Evolutionary conservation across 2,888 invertebrate genomes (phyloP), one percentile per base, ranked within the genome.

Genomic region (Stenodera caucasica): DNA sequence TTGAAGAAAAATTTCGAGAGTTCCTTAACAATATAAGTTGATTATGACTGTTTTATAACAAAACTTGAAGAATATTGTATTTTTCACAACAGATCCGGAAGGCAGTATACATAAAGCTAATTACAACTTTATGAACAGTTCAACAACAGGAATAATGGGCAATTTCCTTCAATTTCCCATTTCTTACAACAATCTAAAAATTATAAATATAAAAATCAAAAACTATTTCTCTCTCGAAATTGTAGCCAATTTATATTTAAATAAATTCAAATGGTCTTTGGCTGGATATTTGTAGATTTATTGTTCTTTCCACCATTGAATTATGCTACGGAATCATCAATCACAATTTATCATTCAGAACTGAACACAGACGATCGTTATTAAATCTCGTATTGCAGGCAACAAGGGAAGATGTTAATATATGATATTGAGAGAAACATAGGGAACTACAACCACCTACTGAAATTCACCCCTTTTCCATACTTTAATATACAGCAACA

Each of bases 331-430:
- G 21, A 45, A 21, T 11, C 45, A 45, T 45, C 45, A 45, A 45
- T 45, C 45, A 45, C 45, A 45, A 45, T 45, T 45, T 45, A 45
- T 45, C 45, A 45, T 45, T 45, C 15, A 14, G 45, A 21, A 21
- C 11, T 3, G 45, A 11, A 45, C 11, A 21, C 14, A 30, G 40
- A 40, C 37, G 58, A 55, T 59, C 53, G 59, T 60, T 63, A 63
- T 63, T 63, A 63, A 63, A 63, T 63, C 63, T 52, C 15, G 49
- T 29, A 55, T 56, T 50, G 56, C 18, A 6, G 14, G 12, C 4
- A 35, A 55, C 55, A 63, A 59, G 57, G 52, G 57, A 57, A 57
- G 57, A 60, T 63, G 60, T 60, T 63, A 63, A 60, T 63, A 57
- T 60, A 52, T 49, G 59, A 63, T 60, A 57, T 57, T n/a, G n/a